phyloP scores from a whole-genome alignment of 2,797 vertebrate species.

The Cossypha heuglini region DNA sequence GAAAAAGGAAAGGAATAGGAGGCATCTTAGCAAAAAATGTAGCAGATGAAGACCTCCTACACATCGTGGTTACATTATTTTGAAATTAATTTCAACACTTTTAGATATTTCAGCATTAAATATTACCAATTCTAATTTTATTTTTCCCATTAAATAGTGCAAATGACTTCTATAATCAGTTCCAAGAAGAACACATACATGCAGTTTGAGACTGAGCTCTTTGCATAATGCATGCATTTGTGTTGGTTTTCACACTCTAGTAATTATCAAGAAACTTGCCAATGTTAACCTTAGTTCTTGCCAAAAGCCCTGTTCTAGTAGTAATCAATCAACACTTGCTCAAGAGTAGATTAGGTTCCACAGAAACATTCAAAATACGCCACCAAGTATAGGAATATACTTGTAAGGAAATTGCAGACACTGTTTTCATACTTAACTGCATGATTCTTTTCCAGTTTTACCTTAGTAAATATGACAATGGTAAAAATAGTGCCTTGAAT shows the following conservation, averaged over 20 bases:
- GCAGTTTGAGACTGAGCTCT: not conserved
- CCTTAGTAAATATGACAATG: not conserved
- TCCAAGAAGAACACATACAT: not conserved
- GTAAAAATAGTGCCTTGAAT: not conserved
- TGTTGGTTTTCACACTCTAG: constrained; percentile 27
- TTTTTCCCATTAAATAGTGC: not conserved
- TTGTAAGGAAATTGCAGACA: not conserved
- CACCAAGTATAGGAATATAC: not conserved
- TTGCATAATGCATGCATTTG: not conserved
- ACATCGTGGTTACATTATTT: not conserved
- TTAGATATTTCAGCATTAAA: not conserved
- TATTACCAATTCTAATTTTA: not conserved
- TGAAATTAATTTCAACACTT: not conserved
- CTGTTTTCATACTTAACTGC: not conserved
- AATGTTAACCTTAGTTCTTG: constrained; percentile 10
- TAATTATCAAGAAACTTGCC: constrained; percentile 31
- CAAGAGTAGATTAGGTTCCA: not conserved
- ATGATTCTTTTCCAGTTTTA: not conserved
- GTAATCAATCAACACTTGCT: constrained; percentile 25
- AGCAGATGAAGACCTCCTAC: not conserved
- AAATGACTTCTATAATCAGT: not conserved
- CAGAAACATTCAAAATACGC: not conserved
- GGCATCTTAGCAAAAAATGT: not conserved
- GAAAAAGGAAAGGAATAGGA: not conserved
- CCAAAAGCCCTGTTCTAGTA: constrained; percentile 8